Evolutionary conservation across 2,797 vertebrate species (phyloP).

Genomic region (Dipus sagitta): DNA sequence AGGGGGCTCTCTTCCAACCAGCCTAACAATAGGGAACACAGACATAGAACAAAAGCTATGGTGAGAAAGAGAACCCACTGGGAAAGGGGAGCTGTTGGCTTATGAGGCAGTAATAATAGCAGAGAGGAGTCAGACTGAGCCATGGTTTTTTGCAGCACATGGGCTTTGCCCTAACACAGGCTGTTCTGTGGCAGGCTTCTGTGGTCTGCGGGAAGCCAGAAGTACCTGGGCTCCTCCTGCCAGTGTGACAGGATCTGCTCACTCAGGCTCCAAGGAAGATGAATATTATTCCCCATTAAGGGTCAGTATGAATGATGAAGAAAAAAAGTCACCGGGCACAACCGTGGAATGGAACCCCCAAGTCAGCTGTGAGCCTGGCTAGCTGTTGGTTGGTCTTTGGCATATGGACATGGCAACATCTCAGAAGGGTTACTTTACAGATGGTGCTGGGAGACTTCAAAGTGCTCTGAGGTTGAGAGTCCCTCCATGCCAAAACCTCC

Average conservation of each 20-base stretch:
- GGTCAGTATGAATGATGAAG: neutral
- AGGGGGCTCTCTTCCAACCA: neutral
- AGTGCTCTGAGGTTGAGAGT: neutral
- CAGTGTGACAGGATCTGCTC: neutral
- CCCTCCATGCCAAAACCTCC: neutral
- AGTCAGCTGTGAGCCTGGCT: neutral
- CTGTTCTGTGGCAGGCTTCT: neutral
- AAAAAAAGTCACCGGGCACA: neutral
- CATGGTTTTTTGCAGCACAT: neutral
- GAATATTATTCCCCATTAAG: neutral
- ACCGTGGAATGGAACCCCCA: neutral
- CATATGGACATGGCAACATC: neutral
- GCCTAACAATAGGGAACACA: neutral
- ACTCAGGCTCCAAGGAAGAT: neutral
- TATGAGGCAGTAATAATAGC: neutral
- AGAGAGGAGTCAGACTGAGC: neutral
- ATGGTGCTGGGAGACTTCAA: neutral
- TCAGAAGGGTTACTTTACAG: neutral
- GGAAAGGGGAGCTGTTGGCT: neutral
- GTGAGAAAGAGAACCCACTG: neutral
- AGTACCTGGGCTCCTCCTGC: neutral
- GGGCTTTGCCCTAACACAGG: neutral
- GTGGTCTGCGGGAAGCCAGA: neutral
- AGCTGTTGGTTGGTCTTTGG: neutral
- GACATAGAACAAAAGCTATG: neutral